Conservation (phyloP, 2,113 vertebrate genomes). For the Neotoma lepida region DNA sequence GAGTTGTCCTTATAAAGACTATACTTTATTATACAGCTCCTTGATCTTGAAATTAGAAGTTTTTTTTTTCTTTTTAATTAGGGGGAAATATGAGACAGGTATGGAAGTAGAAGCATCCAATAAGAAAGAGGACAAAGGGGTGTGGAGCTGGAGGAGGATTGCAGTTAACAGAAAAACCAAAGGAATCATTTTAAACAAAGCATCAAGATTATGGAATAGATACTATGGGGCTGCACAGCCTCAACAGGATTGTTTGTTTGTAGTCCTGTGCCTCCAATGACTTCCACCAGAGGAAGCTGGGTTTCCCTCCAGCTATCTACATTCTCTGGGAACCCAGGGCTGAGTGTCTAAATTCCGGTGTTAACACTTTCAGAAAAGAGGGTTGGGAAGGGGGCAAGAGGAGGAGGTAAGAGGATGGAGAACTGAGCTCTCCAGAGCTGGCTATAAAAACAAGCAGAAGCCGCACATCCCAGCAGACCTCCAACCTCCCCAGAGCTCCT, state of each 20-base stretch:
- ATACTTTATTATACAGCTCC: background rate
- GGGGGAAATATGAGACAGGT: background rate
- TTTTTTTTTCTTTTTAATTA: background rate
- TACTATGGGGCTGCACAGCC: background rate
- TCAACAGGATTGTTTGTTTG: background rate
- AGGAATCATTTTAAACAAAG: background rate
- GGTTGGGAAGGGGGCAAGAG: background rate
- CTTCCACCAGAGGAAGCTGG: background rate
- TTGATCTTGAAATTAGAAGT: background rate
- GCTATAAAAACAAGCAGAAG: background rate
- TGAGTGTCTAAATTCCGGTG: background rate
- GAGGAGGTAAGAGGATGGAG: rapidly evolving
- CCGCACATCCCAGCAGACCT: background rate
- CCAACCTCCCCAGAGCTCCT: background rate
- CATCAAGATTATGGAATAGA: background rate
- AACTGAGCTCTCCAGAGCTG: background rate
- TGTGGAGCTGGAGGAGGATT: background rate
- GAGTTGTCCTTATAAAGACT: background rate
- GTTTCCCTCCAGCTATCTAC: too few species aligned
- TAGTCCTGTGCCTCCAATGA: background rate
- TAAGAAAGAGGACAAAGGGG: background rate
- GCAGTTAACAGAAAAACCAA: background rate
- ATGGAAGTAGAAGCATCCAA: background rate
- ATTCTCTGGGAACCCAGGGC: background rate
- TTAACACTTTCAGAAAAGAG: background rate